Conservation (phyloP, 2,888 invertebrate genomes). For the Coremacera marginata region DNA sequence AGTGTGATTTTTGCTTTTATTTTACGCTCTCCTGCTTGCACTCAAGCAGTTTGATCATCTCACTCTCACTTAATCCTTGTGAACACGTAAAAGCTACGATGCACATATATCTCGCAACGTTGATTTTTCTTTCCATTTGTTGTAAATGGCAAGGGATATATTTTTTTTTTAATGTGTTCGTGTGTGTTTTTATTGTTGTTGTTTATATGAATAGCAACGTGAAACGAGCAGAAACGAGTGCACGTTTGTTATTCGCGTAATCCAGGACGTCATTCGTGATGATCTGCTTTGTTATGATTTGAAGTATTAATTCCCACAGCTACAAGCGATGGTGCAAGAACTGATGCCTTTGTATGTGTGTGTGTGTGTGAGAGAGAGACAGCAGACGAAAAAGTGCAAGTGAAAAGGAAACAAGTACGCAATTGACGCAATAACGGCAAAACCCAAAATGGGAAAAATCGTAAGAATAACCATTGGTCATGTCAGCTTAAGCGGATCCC, state of each 20-base stretch:
- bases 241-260: not conserved
- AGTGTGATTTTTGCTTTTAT: conserved; percentile 16
- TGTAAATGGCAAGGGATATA: conserved; percentile 9
- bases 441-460: not conserved
- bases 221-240: not conserved
- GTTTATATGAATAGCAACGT: not conserved
- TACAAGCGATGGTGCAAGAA: not conserved
- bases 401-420: not conserved
- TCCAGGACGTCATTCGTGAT: not conserved
- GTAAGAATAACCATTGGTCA: conserved; percentile 31
- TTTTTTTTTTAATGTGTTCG: not conserved
- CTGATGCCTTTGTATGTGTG: not conserved
- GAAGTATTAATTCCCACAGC: conserved; percentile 9
- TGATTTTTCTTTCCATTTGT: not conserved
- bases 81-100: no score
- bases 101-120: not conserved
- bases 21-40: not conserved
- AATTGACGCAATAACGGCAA: no score
- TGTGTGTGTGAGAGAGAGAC: not conserved
- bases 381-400: not conserved
- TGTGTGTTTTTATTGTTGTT: not conserved
- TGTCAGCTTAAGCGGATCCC: conserved; percentile 24
- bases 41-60: no score
- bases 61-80: no score
- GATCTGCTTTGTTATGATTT: conserved; percentile 24